Evolutionary conservation across 2,888 invertebrate genomes (phyloP), one percentile per base, ranked within the genome.

Genomic region (Gymnoscelis rufifasciata): DNA sequence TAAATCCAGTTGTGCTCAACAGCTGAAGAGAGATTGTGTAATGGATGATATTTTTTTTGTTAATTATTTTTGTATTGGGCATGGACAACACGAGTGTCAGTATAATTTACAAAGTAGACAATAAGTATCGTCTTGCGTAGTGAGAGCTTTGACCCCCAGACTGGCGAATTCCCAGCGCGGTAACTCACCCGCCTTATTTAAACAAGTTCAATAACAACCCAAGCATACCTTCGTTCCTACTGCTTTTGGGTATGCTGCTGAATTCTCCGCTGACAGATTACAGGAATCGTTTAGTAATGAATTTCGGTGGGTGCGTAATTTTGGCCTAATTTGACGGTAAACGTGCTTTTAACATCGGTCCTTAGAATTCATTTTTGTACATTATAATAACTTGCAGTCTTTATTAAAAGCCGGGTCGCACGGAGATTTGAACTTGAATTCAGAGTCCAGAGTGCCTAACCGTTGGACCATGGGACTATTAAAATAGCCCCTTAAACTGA

Each of bases 401-500:
- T 19, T 19, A n/a, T 5, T 19, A 19, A 64, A 64, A 63, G 35
- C 14, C 67, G 84, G 92, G 92, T 92, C 88, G 92, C 92, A 92
- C 92, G 92, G 92, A 92, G 92, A 92, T 91, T 92, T 92, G 92
- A 92, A 92, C 92, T 92, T 92, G 91, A 92, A 92, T 92, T 92
- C 92, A 92, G 90, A 92, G 92, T 92, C 92, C 92, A 92, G 91
- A 92, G 92, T 92, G 92, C 92, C n/a, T 92, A 91, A 92, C 92
- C 92, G 90, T 92, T 92, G 92, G 91, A 91, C 91, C 91, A 91
- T 91, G 91, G 91, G 87, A 91, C 91, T 91, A 57, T 51, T 61
- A 47, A 2, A 0, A 0, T 0, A 0, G 0, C 0, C 0, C 2
- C 2, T 47, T 31, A 62, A 68, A 59, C 55, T 54, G 24, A 7